A percentile compares a stretch with the other conserved stretches of the same genome.
These are phyloP conservation scores for Bedellia somnulentella DNA, from an alignment of 2,888 invertebrate species.

Conservation along the genomic window DNA sequence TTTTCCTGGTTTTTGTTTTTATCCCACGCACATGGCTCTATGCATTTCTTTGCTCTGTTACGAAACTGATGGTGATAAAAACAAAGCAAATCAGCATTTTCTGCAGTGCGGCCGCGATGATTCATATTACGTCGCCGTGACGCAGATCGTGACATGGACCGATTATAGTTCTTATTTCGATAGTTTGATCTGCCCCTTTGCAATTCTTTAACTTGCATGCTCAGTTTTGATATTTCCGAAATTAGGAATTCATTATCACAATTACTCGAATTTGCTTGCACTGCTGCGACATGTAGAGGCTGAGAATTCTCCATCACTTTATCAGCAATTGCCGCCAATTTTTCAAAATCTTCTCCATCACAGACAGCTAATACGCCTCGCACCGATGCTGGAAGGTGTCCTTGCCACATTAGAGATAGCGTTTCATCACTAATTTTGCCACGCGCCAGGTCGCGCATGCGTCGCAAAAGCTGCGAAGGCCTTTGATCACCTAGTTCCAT, in stretches of 20 bases:
- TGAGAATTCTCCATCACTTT: constrained; percentile 2
- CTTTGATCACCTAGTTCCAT: constrained; percentile 3
- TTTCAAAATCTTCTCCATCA: neutral
- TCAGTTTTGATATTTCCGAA: neutral
- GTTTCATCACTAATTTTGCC: constrained; percentile 2
- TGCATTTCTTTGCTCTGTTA: too few relatives aligned
- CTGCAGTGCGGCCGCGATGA: too few relatives aligned
- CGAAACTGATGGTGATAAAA: too few relatives aligned
- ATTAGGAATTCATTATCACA: too few relatives aligned
- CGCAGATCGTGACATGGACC: too few relatives aligned
- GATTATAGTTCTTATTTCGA: too few relatives aligned
- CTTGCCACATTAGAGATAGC: neutral
- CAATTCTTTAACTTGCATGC: neutral
- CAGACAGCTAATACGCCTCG: constrained; percentile 1
- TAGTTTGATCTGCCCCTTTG: neutral
- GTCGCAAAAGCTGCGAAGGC: constrained; percentile 3
- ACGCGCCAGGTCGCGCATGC: constrained; percentile 2
- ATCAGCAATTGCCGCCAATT: constrained; percentile 1
- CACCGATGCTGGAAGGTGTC: constrained; percentile 1
- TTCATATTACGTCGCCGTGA: too few relatives aligned
- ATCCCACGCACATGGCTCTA: too few relatives aligned
- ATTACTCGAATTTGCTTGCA: too few relatives aligned
- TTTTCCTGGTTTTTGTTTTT: constrained; percentile 1
- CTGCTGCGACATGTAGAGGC: neutral
- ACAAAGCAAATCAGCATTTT: too few relatives aligned